These are phyloP conservation scores for rabbit (Oryctolagus cuniculus) DNA, from an alignment of 2,113 vertebrate genomes.

Conservation along the genomic window DNA sequence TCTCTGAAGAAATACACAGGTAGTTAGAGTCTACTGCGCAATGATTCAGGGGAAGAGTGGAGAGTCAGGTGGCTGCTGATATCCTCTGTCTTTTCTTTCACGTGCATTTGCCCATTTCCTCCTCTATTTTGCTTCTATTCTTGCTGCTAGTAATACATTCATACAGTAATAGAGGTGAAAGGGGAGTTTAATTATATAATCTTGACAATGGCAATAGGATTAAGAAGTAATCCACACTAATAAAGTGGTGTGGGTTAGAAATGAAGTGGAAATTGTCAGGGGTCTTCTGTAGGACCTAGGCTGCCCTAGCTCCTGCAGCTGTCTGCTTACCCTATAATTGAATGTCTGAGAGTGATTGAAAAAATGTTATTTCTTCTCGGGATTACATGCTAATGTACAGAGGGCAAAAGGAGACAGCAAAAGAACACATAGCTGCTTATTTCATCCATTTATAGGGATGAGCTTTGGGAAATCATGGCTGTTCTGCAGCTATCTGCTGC, in stretches of 20 bases:
- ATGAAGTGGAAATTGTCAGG: conserved; percentile 92
- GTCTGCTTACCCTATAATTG: conserved; percentile 94
- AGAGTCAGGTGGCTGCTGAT: not conserved
- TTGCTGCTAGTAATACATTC: conserved; percentile 86
- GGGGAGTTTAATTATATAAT: conserved; percentile 94
- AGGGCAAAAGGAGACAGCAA: conserved; percentile 91
- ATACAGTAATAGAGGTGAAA: conserved; percentile 92
- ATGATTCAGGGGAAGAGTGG: not conserved
- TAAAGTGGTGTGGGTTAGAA: conserved; percentile 92
- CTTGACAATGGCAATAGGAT: conserved; percentile 94
- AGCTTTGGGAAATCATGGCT: conserved; percentile 96
- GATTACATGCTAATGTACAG: conserved; percentile 95
- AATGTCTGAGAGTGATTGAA: conserved; percentile 94
- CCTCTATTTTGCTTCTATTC: conserved; percentile 84
- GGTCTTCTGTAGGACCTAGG: conserved; percentile 87
- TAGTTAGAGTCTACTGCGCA: conserved; percentile 35
- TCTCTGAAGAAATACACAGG: conserved; percentile 70
- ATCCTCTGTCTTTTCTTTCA: conserved; percentile 65
- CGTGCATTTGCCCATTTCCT: conserved; percentile 66
- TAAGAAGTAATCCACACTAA: conserved; percentile 94
- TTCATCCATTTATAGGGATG: conserved; percentile 91
- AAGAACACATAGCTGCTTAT: conserved; percentile 94
- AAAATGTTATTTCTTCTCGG: conserved; percentile 95
- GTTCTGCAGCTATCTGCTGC: conserved; percentile 89
- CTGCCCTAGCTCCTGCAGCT: conserved; percentile 90